A percentile compares a stretch with the other conserved stretches of the same genome.
Evolutionary conservation across 2,888 invertebrate species (phyloP).

Genomic region (Stenodera caucasica): DNA sequence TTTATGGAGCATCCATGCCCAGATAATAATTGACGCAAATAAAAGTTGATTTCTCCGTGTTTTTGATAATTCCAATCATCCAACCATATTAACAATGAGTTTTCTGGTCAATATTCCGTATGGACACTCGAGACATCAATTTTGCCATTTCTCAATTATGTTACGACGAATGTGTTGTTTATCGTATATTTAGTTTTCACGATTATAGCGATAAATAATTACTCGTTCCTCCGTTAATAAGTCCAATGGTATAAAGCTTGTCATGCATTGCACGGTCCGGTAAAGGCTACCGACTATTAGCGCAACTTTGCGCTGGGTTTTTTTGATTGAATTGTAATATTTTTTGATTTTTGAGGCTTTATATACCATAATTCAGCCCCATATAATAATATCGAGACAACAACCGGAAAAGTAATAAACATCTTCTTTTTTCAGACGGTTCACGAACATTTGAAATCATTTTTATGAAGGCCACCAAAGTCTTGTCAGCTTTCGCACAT

Average conservation of each 20-base stretch:
- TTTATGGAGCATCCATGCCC: too few species aligned
- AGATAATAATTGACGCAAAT: too few species aligned
- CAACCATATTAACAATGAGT: too few species aligned
- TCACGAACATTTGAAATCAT: constrained; percentile 1
- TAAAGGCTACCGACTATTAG: neutral
- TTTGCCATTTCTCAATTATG: neutral
- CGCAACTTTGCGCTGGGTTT: neutral
- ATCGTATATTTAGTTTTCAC: neutral
- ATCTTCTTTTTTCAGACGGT: neutral
- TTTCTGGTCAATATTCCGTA: too few species aligned
- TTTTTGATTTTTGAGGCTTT: neutral
- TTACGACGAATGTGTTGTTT: too few species aligned
- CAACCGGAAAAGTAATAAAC: neutral
- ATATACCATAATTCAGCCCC: too few species aligned
- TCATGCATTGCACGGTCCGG: neutral
- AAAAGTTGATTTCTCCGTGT: too few species aligned
- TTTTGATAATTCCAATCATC: too few species aligned
- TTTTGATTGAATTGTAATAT: neutral
- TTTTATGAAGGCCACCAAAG: neutral
- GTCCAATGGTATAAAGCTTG: neutral
- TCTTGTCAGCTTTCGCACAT: neutral
- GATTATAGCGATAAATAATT: too few species aligned
- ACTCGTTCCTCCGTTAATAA: neutral
- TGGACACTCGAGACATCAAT: too few species aligned
- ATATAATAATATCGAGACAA: neutral